Percentiles rank a stretch among this genome's conserved stretches.
Conservation (phyloP, 2,113 vertebrate genomes). For the Corapipo altera region DNA sequence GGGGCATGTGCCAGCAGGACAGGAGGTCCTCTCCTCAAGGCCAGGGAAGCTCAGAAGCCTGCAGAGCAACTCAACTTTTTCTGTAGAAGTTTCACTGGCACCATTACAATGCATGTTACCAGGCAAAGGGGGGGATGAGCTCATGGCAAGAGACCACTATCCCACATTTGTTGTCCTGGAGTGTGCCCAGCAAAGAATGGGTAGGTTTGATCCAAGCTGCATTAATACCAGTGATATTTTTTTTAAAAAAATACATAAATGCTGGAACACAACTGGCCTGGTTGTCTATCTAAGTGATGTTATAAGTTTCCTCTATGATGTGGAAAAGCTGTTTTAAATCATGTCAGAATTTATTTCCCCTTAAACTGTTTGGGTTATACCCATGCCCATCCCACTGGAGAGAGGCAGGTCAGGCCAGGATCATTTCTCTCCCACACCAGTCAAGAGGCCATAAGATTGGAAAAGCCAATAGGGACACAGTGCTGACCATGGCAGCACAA, state of each 20-base stretch:
- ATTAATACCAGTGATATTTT: background rate
- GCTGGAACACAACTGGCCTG: background rate
- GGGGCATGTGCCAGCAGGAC: background rate
- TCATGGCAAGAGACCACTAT: background rate
- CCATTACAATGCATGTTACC: background rate
- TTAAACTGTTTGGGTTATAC: background rate
- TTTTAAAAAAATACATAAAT: background rate
- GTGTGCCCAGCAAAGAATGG: background rate
- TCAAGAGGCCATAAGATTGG: background rate
- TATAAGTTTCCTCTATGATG: background rate
- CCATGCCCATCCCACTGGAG: background rate
- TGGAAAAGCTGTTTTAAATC: background rate
- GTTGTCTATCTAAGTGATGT: background rate
- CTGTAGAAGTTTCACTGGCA: background rate
- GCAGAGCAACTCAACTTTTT: background rate
- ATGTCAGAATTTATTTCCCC: background rate
- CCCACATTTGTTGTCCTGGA: background rate
- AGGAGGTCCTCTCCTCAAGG: background rate
- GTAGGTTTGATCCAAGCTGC: background rate
- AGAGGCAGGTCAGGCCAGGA: background rate
- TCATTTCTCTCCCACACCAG: background rate
- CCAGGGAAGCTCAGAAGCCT: background rate
- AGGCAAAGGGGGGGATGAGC: background rate
- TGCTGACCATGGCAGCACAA: background rate
- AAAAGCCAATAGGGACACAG: background rate